Evolutionary conservation across 2,797 vertebrate genomes (phyloP).

Genomic region (Masticophis lateralis): DNA sequence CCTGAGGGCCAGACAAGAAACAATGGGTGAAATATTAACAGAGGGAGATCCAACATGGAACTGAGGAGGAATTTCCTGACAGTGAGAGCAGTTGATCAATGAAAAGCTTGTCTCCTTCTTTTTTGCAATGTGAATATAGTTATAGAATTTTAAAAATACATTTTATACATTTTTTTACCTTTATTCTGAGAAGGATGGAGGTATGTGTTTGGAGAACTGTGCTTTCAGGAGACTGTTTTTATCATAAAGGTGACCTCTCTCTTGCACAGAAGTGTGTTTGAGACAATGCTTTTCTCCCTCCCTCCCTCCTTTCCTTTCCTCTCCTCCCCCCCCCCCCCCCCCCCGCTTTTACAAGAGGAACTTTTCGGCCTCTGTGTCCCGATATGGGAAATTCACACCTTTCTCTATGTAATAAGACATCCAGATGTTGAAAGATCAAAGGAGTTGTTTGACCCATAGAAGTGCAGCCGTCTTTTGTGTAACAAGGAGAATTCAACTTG

Average conservation of each 20-base stretch:
- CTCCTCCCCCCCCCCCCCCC: background rate
- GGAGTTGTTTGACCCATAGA: conserved; percentile 11
- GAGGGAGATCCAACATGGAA: background rate
- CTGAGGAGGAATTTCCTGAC: background rate
- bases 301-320: fast-evolving
- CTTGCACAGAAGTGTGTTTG: background rate
- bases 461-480: conserved; percentile 18
- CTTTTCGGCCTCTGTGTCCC: background rate
- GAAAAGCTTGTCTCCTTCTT: fast-evolving
- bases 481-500: background rate
- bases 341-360: fast-evolving
- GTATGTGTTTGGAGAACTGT: background rate
- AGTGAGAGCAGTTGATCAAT: background rate
- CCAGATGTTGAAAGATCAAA: background rate
- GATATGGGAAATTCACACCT: conserved; percentile 5
- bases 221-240: background rate
- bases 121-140: background rate
- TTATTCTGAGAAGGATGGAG: background rate
- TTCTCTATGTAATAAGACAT: background rate
- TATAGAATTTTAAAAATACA: background rate
- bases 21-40: background rate
- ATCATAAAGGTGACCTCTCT: background rate
- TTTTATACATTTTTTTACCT: background rate
- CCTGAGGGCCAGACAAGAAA: background rate
- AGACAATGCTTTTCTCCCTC: background rate